Evolutionary conservation across 2,113 vertebrate genomes (phyloP).

Genomic region (Neolamprologus devosi): DNA sequence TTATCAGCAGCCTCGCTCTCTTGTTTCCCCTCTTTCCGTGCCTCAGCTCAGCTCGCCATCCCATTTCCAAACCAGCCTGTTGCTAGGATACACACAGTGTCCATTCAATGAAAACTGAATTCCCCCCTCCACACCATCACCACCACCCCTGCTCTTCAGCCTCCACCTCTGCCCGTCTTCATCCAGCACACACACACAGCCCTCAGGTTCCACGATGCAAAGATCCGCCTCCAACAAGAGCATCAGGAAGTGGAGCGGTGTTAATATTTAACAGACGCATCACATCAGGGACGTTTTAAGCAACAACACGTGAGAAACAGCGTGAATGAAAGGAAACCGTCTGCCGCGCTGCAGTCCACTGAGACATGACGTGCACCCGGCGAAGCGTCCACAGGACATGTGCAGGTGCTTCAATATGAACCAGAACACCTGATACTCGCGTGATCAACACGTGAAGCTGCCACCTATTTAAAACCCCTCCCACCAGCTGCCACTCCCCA

Average conservation of each 20-base stretch:
- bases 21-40: slow-evolving; percentile 17
- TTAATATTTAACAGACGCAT: not conserved
- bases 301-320: not conserved
- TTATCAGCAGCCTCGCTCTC: not conserved
- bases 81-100: slow-evolving; percentile 67
- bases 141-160: not conserved
- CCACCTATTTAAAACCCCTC: not conserved
- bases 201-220: not conserved
- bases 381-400: not conserved
- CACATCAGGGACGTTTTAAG: not conserved
- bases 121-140: not conserved
- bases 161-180: not conserved
- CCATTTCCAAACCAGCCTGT: slow-evolving; percentile 41
- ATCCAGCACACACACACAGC: not conserved
- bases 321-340: not conserved
- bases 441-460: not conserved
- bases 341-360: not conserved
- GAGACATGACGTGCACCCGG: not conserved
- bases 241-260: not conserved
- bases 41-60: slow-evolving; percentile 37
- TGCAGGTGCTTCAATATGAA: not conserved
- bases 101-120: slow-evolving; percentile 44
- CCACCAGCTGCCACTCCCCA: not conserved
- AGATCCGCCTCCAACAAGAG: not conserved
- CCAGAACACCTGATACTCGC: not conserved